A percentile compares a stretch with the other conserved stretches of the same genome.
Conservation (phyloP, 2,113 vertebrate species). For the Sinocyclocheilus anshuiensis region DNA sequence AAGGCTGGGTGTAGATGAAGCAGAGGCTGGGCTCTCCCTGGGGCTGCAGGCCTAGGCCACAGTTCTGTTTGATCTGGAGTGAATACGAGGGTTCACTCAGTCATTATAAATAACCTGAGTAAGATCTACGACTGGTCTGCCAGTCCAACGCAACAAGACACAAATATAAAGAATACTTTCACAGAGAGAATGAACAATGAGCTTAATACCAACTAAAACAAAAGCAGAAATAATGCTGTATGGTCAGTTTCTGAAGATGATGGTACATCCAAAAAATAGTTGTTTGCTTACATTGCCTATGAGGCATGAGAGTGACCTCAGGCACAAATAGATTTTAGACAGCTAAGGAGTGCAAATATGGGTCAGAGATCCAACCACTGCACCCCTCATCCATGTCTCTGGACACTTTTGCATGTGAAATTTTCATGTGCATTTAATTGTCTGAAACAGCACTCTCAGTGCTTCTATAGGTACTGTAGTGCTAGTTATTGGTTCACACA, state of each 20-base stretch:
- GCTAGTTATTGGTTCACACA: background rate
- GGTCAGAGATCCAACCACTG: constrained; percentile 10
- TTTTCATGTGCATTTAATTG: background rate
- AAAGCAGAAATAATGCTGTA: background rate
- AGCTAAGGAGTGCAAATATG: constrained; percentile 18
- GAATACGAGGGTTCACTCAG: constrained; percentile 49
- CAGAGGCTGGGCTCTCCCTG: constrained; percentile 37
- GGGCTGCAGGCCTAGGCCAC: constrained; percentile 53
- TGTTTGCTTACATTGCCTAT: background rate
- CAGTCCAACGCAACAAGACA: constrained; percentile 49
- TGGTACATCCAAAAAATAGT: background rate
- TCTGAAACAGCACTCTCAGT: background rate
- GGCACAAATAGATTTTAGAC: constrained; percentile 5
- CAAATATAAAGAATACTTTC: background rate
- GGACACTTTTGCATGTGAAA: background rate
- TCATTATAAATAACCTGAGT: constrained; percentile 55
- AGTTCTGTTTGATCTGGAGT: constrained; percentile 47
- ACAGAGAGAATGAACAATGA: background rate
- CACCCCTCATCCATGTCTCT: background rate
- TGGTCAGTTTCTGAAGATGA: background rate
- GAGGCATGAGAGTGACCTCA: constrained; percentile 2
- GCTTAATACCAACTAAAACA: background rate
- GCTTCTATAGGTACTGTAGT: background rate
- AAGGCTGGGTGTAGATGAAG: constrained; percentile 44
- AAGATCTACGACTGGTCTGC: constrained; percentile 29